A percentile compares a stretch with the other conserved stretches of the same genome.
Evolutionary conservation across 2,113 vertebrate species (phyloP).

Genomic region (Vireo altiloquus): DNA sequence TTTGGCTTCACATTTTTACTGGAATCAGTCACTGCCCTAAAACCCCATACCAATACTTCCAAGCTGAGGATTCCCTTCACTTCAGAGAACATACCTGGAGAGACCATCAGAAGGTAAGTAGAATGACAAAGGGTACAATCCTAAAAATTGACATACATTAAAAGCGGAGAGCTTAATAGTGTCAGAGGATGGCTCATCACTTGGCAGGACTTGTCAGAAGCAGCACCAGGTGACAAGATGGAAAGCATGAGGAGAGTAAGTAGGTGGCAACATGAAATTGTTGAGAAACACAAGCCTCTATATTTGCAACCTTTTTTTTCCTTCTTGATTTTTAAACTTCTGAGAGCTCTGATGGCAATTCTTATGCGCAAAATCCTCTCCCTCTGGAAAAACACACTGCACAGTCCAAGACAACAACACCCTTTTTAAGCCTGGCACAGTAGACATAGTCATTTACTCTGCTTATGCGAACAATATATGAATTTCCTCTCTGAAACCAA

Average conservation of each 20-base stretch:
- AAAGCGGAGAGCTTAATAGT: background rate
- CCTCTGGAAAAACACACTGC: background rate
- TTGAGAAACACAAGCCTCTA: background rate
- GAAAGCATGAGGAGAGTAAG: background rate
- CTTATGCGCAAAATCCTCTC: background rate
- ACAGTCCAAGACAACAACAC: background rate
- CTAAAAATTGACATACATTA: background rate
- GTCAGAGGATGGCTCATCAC: background rate
- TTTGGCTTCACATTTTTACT: background rate
- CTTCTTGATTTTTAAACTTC: background rate
- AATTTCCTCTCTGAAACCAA: background rate
- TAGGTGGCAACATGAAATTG: background rate
- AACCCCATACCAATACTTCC: background rate
- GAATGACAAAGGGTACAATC: background rate
- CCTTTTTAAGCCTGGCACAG: background rate
- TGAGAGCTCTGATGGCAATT: background rate
- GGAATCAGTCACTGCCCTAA: background rate
- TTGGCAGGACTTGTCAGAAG: background rate
- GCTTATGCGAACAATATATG: background rate
- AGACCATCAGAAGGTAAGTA: background rate
- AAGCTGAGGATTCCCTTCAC: background rate
- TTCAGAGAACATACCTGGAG: background rate
- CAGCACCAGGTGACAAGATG: background rate
- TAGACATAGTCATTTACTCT: background rate
- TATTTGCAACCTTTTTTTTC: fast-evolving